Evolutionary conservation across 1,140 invertebrate genomes (phyloP).

Genomic region (Cyphomyrmex costatus): DNA sequence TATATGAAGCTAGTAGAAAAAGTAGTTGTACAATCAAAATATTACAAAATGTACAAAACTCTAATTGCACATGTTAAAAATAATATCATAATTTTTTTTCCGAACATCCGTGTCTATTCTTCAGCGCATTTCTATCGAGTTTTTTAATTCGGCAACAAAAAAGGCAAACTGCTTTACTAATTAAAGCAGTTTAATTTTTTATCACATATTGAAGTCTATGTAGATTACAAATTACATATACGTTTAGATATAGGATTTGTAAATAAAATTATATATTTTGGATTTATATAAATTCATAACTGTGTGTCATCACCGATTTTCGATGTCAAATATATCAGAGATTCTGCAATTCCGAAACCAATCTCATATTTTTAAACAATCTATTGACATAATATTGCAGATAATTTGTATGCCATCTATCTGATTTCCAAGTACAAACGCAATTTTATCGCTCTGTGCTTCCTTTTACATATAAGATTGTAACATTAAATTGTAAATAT

Average conservation of each 20-base stretch:
- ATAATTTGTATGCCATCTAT: not conserved
- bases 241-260: not conserved
- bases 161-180: slow-evolving; percentile 2
- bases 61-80: slow-evolving; percentile 29
- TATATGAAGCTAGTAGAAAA: not conserved
- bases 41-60: slow-evolving; percentile 42
- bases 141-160: not conserved
- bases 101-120: not conserved
- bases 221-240: not conserved
- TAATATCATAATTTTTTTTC: slow-evolving; percentile 9
- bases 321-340: not conserved
- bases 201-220: not conserved
- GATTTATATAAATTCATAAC: not conserved
- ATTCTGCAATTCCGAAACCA: not conserved
- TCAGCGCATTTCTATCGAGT: not conserved
- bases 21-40: slow-evolving; percentile 11
- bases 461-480: not conserved
- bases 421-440: not conserved
- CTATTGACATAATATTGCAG: not conserved
- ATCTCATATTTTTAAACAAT: not conserved
- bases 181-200: slow-evolving; percentile 1
- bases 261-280: not conserved
- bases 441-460: slow-evolving; percentile 7
- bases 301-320: not conserved
- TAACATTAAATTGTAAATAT: slow-evolving; percentile 2